Evolutionary conservation across 2,113 vertebrate genomes (phyloP), one percentile per base, ranked within the genome.

Genomic region (Phyllopteryx taeniolatus): DNA sequence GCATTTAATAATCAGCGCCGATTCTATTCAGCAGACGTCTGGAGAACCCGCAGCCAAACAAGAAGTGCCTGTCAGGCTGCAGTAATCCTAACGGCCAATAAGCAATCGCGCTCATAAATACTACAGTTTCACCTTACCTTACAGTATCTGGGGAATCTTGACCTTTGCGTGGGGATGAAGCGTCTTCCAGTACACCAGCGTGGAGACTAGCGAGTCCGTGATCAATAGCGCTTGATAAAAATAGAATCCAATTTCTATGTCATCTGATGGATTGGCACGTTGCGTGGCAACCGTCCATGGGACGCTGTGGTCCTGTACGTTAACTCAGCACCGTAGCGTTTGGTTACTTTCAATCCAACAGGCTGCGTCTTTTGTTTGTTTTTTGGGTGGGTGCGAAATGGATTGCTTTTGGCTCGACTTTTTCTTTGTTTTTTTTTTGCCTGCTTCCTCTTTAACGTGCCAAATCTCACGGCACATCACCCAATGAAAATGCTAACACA

Each of bases 191-290:
- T 27, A 60, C 27, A 33, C 35, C 12, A 60, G 31, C 31, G 31
- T 17, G 14, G 27, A 15, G 11, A 35, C 59, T 2, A 17, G 3
- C 0, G 1, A n/a, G 56, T 65, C 43, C 49, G 19, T 46, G 43
- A 84, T 70, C 71, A 81, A 76, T 76, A 74, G 12, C 62, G 42
- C 43, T 67, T 75, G 73, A 15, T n/a, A 17, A 15, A 66, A 66
- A 31, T 31, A 66, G 64, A 31, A 64, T 5, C 39, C 42, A 6
- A 19, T 44, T 49, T 67, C 22, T 8, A 51, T 33, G n/a, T 15
- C 14, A 17, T 67, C 15, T 10, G 14, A 33, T 67, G 51, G 15
- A 35, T 49, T 51, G 46, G 51, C 22, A 51, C 11, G 46, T 27
- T 51, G 65, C 46, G 19, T 0, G 15, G 65, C 46, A 67, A 17